These are phyloP conservation scores for Engraulis encrasicolus DNA, from an alignment of 2,113 vertebrate species.

Conservation along the genomic window DNA sequence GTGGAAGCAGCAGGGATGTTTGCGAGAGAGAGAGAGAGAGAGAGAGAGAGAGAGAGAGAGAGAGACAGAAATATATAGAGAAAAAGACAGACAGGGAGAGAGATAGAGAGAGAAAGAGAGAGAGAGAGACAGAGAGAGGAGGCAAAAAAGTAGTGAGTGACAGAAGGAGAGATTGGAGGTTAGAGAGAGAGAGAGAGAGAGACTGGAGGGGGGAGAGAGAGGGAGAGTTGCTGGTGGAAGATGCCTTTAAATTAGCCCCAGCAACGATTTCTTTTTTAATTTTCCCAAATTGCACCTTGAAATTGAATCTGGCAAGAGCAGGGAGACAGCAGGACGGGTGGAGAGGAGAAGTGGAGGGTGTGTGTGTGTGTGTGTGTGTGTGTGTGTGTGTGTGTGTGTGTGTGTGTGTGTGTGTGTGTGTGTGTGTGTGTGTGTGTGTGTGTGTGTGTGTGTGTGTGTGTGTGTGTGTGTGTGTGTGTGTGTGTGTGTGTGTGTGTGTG, in stretches of 20 bases:
- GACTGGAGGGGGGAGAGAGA: slow-evolving; percentile 33
- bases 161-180: slow-evolving; percentile 57
- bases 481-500: too few species aligned
- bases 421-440: too few species aligned
- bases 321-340: too few species aligned
- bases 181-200: slow-evolving; percentile 27
- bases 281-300: slow-evolving; percentile 60
- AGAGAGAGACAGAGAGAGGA: background rate
- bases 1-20: slow-evolving; percentile 45
- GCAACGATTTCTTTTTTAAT: slow-evolving; percentile 45
- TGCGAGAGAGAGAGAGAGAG: slow-evolving; percentile 26
- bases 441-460: too few species aligned
- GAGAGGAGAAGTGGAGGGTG: too few species aligned
- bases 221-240: background rate
- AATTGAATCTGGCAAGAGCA: slow-evolving; percentile 56
- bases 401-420: too few species aligned
- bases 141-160: background rate
- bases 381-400: too few species aligned
- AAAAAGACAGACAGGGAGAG: slow-evolving; percentile 8
- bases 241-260: slow-evolving; percentile 60
- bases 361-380: too few species aligned
- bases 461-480: too few species aligned
- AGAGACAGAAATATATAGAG: too few species aligned
- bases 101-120: slow-evolving; percentile 34
- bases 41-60: background rate